Base-by-base conservation (phyloP, 2,888 invertebrate genomes). In the Xanthia togata region DNA sequence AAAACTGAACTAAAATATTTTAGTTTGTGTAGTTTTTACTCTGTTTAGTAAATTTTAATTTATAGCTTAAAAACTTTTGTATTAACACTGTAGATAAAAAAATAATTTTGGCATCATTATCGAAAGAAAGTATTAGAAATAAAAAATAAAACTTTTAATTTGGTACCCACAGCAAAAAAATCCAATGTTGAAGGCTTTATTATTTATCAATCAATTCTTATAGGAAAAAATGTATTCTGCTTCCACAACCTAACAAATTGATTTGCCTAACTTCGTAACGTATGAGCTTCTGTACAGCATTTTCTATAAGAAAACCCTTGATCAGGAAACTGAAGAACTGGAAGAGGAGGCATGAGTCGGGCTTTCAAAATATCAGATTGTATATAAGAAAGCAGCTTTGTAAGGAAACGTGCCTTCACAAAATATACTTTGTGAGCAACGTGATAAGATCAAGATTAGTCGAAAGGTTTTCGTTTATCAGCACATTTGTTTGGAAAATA, bases 321-420 rank as follows among this genome's bases (percentile, higher is more conserved):
- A 8, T 31, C 31, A 31, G 17, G 17, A 44, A 26, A 65, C 11
- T 44, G n/a, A n/a, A n/a, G n/a, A n/a, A n/a, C n/a, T 20, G 41
- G 8, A 12, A 38, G 0, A n/a, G 55, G 1, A n/a, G 11, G 23
- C 44, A 60, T 17, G 14, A 23, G 26, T 31, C 26, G 9, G 31
- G n/a, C 44, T 44, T 57, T 60, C 23, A 41, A 73, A 60, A 72
- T 23, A 50, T 72, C 11, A 31, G 8, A 38, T 38, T 47, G 23
- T 59, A 50, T 31, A 31, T 26, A 38, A 4, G 26, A 59, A 38
- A 5, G 60, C 38, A 6, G 26, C 6, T 71, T 73, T 31, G 38
- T 38, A 5, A 35, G 12, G 17, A 60, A 60, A 73, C 41, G 17
- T 50, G 6, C 26, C 38, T 26, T 50, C 1, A 23, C 38, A 47